Base-by-base conservation (phyloP, 2,888 invertebrate genomes). In the Tupiocoris notatus region DNA sequence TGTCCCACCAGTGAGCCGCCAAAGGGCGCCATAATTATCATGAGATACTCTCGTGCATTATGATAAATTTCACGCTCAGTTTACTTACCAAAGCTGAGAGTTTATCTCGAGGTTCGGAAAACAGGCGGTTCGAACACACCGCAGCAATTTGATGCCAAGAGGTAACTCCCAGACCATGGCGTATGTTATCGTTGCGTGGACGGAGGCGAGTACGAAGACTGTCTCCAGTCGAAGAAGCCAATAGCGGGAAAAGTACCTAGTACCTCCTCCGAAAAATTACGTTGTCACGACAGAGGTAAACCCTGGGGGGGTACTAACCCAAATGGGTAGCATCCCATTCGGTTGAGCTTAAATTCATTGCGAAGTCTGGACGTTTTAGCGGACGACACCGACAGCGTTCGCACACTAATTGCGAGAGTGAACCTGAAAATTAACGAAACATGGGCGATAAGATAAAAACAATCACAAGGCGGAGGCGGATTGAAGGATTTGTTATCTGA, bases 21-120 rank as follows among this genome's bases (percentile, higher is more conserved):
- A n/a, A n/a, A n/a, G n/a, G n/a, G n/a, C n/a, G n/a, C n/a, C n/a
- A n/a, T n/a, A n/a, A n/a, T n/a, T n/a, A n/a, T n/a, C n/a, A n/a
- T n/a, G n/a, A n/a, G n/a, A n/a, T n/a, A n/a, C n/a, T n/a, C n/a
- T n/a, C n/a, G n/a, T n/a, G n/a, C n/a, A n/a, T n/a, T n/a, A n/a
- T n/a, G n/a, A n/a, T n/a, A n/a, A n/a, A n/a, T n/a, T n/a, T n/a
- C n/a, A n/a, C n/a, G n/a, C n/a, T n/a, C n/a, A n/a, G n/a, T n/a
- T n/a, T n/a, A n/a, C 71, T 61, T 39, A 71, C 71, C 71, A 71
- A 3, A 71, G 23, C n/a, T 25, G 62, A 2, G 71, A 16, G 62
- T 61, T 62, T 59, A 71, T 62, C 1, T 62, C 61, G 7, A 20
- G 24, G 18, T 59, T 18, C 12, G 71, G 71, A 17, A 71, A 71